Evolutionary conservation across 2,797 vertebrate species (phyloP).

Genomic region (Melanotaenia parkinsoni): DNA sequence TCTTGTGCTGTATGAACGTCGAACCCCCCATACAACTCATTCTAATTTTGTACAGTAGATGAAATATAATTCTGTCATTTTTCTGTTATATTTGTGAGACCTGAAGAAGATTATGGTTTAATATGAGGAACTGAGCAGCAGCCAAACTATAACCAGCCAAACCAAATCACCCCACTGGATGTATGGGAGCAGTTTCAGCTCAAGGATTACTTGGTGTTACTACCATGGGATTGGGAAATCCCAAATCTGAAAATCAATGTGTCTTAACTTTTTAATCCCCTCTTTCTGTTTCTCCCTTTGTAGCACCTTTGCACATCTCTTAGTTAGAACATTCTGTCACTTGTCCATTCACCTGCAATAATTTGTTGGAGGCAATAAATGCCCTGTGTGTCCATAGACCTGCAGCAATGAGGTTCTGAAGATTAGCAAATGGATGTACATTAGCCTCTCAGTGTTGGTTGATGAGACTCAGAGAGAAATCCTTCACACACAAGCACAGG

Average conservation of each 20-base stretch:
- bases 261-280: slow-evolving; percentile 9
- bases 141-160: slow-evolving; percentile 44
- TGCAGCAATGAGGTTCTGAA: slow-evolving; percentile 28
- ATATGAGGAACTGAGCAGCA: slow-evolving; percentile 44
- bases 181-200: slow-evolving; percentile 34
- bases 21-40: slow-evolving; percentile 22
- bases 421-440: slow-evolving; percentile 42
- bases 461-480: slow-evolving; percentile 44
- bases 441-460: slow-evolving; percentile 41
- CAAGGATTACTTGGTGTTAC: slow-evolving; percentile 25
- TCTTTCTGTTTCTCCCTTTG: slow-evolving; percentile 7
- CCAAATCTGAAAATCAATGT: slow-evolving; percentile 14
- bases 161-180: slow-evolving; percentile 28
- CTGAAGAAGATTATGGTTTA: slow-evolving; percentile 42
- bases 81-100: slow-evolving; percentile 48
- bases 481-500: slow-evolving; percentile 27
- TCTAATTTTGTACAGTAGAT: slow-evolving; percentile 45
- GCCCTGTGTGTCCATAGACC: slow-evolving; percentile 22
- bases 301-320: slow-evolving; percentile 14
- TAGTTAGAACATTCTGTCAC: slow-evolving; percentile 26
- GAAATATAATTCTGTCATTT: slow-evolving; percentile 58
- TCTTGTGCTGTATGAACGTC: slow-evolving; percentile 19
- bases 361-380: slow-evolving; percentile 14
- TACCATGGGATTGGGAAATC: not conserved
- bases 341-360: slow-evolving; percentile 20